Conservation (phyloP, 2,888 invertebrate genomes). For the Acanthoscelides obtectus region DNA sequence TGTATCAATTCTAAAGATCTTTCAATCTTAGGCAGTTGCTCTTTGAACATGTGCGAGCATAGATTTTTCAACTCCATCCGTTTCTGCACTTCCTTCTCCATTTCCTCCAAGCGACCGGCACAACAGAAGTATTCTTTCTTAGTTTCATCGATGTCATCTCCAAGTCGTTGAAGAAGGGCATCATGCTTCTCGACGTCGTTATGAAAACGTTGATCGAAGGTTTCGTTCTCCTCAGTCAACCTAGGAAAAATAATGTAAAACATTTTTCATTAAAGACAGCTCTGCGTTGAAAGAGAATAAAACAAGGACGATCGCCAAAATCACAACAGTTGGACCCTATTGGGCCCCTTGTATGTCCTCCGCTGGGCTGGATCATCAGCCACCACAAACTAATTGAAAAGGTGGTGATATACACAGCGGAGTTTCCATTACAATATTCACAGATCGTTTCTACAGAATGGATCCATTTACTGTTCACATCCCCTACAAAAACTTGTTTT, state of each 20-base stretch:
- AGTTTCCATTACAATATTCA: too few species aligned
- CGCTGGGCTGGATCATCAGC: too few species aligned
- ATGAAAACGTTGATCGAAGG: neutral
- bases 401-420: too few species aligned
- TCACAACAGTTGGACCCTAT: too few species aligned
- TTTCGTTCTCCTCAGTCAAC: neutral
- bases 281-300: too few species aligned
- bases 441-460: too few species aligned
- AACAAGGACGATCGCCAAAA: too few species aligned
- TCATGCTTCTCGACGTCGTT: neutral
- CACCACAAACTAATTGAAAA: too few species aligned
- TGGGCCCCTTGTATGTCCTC: too few species aligned
- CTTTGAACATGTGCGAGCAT: conserved; percentile 16
- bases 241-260: neutral
- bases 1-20: conserved; percentile 20
- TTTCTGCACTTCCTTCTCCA: conserved; percentile 14
- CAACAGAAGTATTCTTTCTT: neutral
- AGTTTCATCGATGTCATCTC: neutral
- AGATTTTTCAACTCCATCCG: conserved; percentile 17
- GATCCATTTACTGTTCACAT: too few species aligned
- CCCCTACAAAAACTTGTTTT: too few species aligned
- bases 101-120: neutral
- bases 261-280: too few species aligned
- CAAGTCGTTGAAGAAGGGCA: neutral
- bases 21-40: conserved; percentile 18